Evolutionary conservation across 2,113 vertebrate genomes (phyloP).

Genomic region (Protomyctophum bolini): DNA sequence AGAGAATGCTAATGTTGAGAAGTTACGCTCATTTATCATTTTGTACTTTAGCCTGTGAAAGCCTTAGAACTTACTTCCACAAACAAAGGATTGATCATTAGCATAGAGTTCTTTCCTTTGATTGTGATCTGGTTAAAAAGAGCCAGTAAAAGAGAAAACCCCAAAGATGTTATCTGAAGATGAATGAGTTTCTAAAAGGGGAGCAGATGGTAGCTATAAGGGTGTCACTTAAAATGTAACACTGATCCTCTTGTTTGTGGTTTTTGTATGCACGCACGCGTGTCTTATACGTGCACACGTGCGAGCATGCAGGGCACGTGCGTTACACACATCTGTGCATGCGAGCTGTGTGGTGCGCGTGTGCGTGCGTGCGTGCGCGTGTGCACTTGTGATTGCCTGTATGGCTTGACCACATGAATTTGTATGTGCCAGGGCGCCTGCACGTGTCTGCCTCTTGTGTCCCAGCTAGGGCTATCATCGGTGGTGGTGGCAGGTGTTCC

Average conservation of each 20-base stretch:
- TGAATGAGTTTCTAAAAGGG: constrained; percentile 47
- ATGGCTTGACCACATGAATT: constrained; percentile 44
- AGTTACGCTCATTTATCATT: background rate
- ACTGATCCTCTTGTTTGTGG: constrained; percentile 53
- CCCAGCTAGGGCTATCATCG: constrained; percentile 56
- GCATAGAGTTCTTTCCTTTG: background rate
- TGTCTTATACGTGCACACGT: background rate
- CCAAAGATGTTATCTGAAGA: constrained; percentile 44
- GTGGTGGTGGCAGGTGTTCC: constrained; percentile 81
- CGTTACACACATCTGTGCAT: no score
- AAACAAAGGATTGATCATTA: constrained; percentile 22
- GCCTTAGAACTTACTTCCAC: constrained; percentile 11
- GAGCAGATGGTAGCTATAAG: constrained; percentile 67
- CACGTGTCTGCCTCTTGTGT: constrained; percentile 48
- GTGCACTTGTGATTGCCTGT: constrained; percentile 26
- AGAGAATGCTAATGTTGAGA: background rate
- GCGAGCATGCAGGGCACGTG: background rate
- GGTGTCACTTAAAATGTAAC: constrained; percentile 65
- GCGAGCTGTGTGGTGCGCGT: background rate
- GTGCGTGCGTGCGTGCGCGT: background rate
- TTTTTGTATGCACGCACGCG: constrained; percentile 12
- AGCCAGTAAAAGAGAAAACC: constrained; percentile 22
- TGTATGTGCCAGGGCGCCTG: constrained; percentile 60
- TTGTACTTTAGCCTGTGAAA: background rate
- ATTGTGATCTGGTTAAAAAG: constrained; percentile 25